These are phyloP conservation scores for Pseudochromis fuscus DNA, from an alignment of 2,797 vertebrate genomes.

Conservation along the genomic window DNA sequence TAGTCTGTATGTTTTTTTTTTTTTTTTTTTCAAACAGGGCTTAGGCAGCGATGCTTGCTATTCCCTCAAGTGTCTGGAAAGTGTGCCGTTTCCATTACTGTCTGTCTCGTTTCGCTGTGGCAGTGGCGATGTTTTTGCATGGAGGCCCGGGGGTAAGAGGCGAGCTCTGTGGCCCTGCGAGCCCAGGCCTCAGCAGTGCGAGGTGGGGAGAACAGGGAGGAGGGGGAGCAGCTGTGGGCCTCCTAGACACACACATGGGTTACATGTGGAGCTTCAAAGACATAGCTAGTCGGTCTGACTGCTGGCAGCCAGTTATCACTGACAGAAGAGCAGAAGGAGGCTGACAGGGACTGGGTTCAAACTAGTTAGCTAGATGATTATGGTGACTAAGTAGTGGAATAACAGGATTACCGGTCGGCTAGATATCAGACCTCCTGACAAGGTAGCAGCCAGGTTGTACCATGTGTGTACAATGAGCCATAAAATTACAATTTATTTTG, in stretches of 20 bases:
- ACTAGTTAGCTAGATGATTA: slow-evolving; percentile 42
- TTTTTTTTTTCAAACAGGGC: slow-evolving; percentile 75
- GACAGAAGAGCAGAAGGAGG: slow-evolving; percentile 62
- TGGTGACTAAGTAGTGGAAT: slow-evolving; percentile 16
- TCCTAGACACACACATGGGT: slow-evolving; percentile 71
- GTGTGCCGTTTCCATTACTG: slow-evolving; percentile 80
- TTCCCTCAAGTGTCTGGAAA: slow-evolving; percentile 89
- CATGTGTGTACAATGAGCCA: slow-evolving; percentile 1
- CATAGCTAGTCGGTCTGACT: slow-evolving; percentile 53
- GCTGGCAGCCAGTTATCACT: slow-evolving; percentile 63
- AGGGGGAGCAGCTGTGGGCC: slow-evolving; percentile 30
- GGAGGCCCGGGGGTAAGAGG: slow-evolving; percentile 69
- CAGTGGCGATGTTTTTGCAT: slow-evolving; percentile 78
- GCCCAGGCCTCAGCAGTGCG: slow-evolving; percentile 44
- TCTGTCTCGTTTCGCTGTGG: slow-evolving; percentile 77
- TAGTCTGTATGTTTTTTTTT: slow-evolving; percentile 64
- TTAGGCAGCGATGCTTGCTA: slow-evolving; percentile 82
- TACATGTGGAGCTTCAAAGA: slow-evolving; percentile 74
- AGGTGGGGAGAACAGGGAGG: slow-evolving; percentile 9
- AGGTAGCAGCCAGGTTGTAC: slow-evolving; percentile 4
- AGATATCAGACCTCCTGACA: slow-evolving; percentile 5
- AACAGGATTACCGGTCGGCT: slow-evolving; percentile 16
- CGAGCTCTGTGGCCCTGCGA: slow-evolving; percentile 59
- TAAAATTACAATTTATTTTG: not conserved
- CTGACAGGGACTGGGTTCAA: slow-evolving; percentile 47